A percentile compares a stretch with the other conserved stretches of the same genome.
These are phyloP conservation scores for Brachionus plicatilis DNA, from an alignment of 1,140 invertebrate species.

Conservation along the genomic window DNA sequence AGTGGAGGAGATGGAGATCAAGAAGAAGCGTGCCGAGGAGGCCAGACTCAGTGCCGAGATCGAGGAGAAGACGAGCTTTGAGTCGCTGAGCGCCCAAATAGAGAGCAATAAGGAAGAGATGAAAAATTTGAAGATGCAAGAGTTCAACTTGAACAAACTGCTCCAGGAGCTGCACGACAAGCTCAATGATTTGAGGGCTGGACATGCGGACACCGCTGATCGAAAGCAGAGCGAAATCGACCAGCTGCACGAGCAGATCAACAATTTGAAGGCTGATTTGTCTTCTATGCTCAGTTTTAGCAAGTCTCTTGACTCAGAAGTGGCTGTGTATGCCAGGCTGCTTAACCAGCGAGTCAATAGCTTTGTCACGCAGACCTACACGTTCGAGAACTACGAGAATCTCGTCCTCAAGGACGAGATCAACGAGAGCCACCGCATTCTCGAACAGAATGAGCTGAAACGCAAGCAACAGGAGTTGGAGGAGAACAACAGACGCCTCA, in stretches of 20 bases:
- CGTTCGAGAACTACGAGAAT: conserved; percentile 25
- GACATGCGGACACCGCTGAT: background rate
- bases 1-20: conserved; percentile 20
- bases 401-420: conserved; percentile 22
- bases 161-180: background rate
- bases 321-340: conserved; percentile 33
- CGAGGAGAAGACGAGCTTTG: background rate
- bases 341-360: conserved; percentile 23
- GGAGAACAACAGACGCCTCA: conserved; percentile 30
- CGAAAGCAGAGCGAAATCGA: background rate
- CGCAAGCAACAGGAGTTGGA: conserved; percentile 21
- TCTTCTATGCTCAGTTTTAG: conserved; percentile 30
- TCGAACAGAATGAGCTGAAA: conserved; percentile 14
- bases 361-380: conserved; percentile 7
- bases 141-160: conserved; percentile 32
- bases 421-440: background rate
- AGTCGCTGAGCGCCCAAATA: background rate
- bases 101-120: background rate
- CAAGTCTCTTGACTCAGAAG: conserved; percentile 28
- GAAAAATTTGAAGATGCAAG: conserved; percentile 26
- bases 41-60: background rate
- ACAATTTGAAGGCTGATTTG: conserved; percentile 32
- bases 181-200: background rate
- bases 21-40: background rate
- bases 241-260: background rate